Evolutionary conservation across 1,140 invertebrate species (phyloP).

Genomic region (Heliconius congener): DNA sequence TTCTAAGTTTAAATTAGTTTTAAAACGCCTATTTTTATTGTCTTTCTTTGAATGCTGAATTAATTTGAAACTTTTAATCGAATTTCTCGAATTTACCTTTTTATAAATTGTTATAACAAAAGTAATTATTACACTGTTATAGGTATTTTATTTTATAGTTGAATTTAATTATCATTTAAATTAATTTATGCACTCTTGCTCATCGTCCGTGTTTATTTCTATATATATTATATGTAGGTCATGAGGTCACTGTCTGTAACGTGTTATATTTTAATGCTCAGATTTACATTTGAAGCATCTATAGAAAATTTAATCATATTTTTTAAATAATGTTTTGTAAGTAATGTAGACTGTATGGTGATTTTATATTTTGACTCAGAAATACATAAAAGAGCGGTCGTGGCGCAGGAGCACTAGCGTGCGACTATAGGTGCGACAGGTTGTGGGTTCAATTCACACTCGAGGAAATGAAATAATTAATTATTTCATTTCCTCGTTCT

Average conservation of each 20-base stretch:
- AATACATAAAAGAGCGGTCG: no score
- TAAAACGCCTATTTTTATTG: no score
- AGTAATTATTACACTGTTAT: not conserved
- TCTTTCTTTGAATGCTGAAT: no score
- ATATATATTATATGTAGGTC: not conserved
- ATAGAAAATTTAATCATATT: no score
- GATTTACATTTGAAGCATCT: not conserved
- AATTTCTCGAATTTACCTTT: no score
- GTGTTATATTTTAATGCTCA: not conserved
- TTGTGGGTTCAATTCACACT: no score
- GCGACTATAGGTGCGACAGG: no score
- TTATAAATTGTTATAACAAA: not conserved
- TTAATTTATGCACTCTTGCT: slow-evolving; percentile 7
- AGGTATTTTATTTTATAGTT: not conserved
- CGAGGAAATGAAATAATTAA: no score
- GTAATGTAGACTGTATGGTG: not conserved
- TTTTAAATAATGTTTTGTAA: not conserved
- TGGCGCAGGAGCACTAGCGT: no score
- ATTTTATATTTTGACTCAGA: not conserved
- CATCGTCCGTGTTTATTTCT: slow-evolving; percentile 18
- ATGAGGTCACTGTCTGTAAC: slow-evolving; percentile 19
- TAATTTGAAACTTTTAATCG: no score
- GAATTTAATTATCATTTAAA: slow-evolving; percentile 8
- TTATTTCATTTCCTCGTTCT: no score
- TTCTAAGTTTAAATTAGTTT: no score